Evolutionary conservation across 2,113 vertebrate species (phyloP), one percentile per base, ranked within the genome.

Genomic region (Macquaria ambigua): DNA sequence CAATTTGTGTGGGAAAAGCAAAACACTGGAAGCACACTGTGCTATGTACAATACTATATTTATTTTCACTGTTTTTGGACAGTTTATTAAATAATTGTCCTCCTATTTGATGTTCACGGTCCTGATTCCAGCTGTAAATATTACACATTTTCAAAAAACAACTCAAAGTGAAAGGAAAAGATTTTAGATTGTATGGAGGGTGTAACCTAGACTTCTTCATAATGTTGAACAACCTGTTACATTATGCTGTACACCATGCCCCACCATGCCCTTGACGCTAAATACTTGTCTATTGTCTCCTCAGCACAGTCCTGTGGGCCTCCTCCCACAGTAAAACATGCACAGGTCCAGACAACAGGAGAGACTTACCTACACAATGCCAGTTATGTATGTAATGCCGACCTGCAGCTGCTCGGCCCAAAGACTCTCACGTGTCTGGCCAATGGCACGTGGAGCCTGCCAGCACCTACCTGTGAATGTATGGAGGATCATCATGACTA

Each of bases 381-480:
- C 70, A 97, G 92, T 23, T 99, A 97, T 16, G 66, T 92, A 1
- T 99, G 98, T 0, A 91, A 96, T 11, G 91, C 95, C 58, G 98
- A 97, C 0, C 96, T 98, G 92, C 96, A 95, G 55, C 93, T 98
- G 37, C 92, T 95, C 53, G 98, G 97, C 28, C 77, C 94, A 11
- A 85, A 96, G 43, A 95, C 90, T 23, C 93, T 97, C 39, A 89
- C 61, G 62, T 99, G 98, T 90, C 96, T 96, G 83, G 92, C 94
- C 31, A 93, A 99, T 75, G 96, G 97, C 56, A 95, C 93, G 0
- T 99, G 98, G 98, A 97, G 97, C 71, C 91, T 89, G 5, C 97
- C 97, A 5, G 89, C 96, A 20, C 98, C 98, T 21, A 95, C 95
- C 21, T 99, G 98, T 91, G 90, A 96, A 90, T 90, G 95, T 96